These are phyloP conservation scores for Stratiomys singularior DNA, from an alignment of 2,888 invertebrate genomes.

Conservation along the genomic window DNA sequence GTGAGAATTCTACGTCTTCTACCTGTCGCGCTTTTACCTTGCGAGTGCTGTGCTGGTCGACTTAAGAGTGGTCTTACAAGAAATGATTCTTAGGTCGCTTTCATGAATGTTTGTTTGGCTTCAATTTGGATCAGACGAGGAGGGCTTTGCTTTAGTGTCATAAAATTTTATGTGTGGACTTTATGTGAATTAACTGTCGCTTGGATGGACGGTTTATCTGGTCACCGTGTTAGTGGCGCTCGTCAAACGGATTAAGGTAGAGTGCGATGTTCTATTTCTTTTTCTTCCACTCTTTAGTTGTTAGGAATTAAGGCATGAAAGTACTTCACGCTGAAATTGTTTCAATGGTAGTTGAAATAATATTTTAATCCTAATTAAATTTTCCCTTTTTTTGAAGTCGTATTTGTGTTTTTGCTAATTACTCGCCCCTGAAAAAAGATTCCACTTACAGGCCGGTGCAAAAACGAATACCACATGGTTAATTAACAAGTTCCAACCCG, in stretches of 20 bases:
- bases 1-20: slow-evolving; percentile 26
- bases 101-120: slow-evolving; percentile 33
- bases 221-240: slow-evolving; percentile 39
- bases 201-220: slow-evolving; percentile 20
- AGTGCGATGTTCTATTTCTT: no score
- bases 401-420: no score
- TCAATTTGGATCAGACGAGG: neutral
- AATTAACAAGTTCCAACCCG: no score
- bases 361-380: no score
- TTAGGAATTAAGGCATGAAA: no score
- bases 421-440: no score
- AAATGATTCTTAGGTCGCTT: slow-evolving; percentile 5
- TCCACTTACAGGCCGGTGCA: no score
- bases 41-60: neutral
- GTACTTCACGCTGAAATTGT: no score
- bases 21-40: slow-evolving; percentile 19
- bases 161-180: slow-evolving; percentile 23
- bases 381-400: no score
- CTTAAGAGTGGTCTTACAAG: slow-evolving; percentile 8
- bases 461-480: no score
- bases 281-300: no score
- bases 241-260: slow-evolving; percentile 9
- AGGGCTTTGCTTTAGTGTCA: slow-evolving; percentile 4
- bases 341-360: no score
- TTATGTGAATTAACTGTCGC: slow-evolving; percentile 32